Conservation (phyloP, 2,888 invertebrate species). For the Drosophila neotestacea region DNA sequence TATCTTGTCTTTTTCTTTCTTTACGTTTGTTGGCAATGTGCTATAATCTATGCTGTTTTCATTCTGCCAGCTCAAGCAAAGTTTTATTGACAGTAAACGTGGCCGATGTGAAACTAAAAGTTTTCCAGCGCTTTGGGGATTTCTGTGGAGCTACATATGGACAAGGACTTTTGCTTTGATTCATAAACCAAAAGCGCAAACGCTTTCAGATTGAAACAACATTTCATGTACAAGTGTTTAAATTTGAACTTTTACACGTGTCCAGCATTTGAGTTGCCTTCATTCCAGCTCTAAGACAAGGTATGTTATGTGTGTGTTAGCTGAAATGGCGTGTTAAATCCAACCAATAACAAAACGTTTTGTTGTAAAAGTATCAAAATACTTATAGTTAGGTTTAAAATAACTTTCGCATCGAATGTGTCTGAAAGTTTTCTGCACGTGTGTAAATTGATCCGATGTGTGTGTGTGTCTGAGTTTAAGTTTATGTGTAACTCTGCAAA, state of each 20-base stretch:
- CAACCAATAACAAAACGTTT: slow-evolving; percentile 55
- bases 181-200: slow-evolving; percentile 67
- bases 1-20: slow-evolving; percentile 3
- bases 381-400: slow-evolving; percentile 43
- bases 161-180: slow-evolving; percentile 52
- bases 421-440: slow-evolving; percentile 50
- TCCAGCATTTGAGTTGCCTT: slow-evolving; percentile 66
- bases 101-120: slow-evolving; percentile 71
- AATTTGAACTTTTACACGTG: slow-evolving; percentile 73
- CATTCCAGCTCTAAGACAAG: background rate
- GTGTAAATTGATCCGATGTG: background rate
- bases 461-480: background rate
- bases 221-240: slow-evolving; percentile 74
- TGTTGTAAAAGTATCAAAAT: slow-evolving; percentile 61
- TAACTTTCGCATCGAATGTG: slow-evolving; percentile 50
- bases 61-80: slow-evolving; percentile 66
- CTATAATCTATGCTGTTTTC: slow-evolving; percentile 64
- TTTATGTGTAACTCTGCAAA: background rate
- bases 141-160: slow-evolving; percentile 39
- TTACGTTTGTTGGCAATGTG: slow-evolving; percentile 17
- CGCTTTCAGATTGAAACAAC: slow-evolving; percentile 61
- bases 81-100: slow-evolving; percentile 80
- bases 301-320: slow-evolving; percentile 4
- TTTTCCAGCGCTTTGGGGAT: slow-evolving; percentile 61
- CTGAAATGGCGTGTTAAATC: slow-evolving; percentile 17